A percentile compares a stretch with the other conserved stretches of the same genome.
These are phyloP conservation scores for Tenthredo livida DNA, from an alignment of 2,888 invertebrate species.

Conservation along the genomic window DNA sequence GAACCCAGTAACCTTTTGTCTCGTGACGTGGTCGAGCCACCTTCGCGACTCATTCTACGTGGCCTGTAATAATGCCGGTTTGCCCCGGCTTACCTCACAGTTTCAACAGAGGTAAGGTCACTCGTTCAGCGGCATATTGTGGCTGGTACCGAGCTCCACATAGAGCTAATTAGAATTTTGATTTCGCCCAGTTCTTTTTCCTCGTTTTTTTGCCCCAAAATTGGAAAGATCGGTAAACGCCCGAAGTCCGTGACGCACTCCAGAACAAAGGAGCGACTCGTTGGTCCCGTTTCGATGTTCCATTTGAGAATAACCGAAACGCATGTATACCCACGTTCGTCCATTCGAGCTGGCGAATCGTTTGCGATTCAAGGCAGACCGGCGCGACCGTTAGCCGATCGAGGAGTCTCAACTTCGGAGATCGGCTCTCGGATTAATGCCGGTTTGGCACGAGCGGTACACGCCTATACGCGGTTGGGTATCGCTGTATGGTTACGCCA, in stretches of 20 bases:
- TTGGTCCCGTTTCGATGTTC: constrained; percentile 28
- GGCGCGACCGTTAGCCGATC: constrained; percentile 44
- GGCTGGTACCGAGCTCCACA: background rate
- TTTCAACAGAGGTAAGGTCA: constrained; percentile 17
- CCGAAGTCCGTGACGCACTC: background rate
- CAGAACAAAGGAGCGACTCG: background rate
- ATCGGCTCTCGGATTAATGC: background rate
- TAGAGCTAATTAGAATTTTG: background rate
- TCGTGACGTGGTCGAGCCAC: constrained; percentile 39
- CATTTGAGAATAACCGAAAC: constrained; percentile 20
- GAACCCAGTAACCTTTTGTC: constrained; percentile 74
- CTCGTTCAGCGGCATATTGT: background rate
- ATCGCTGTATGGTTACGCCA: constrained; percentile 59
- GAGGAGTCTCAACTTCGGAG: constrained; percentile 38
- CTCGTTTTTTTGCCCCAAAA: background rate
- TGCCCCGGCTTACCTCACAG: constrained; percentile 16
- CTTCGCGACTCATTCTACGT: constrained; percentile 26
- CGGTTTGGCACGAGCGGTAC: background rate
- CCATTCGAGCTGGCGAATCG: background rate
- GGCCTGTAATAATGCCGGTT: constrained; percentile 16
- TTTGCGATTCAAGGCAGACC: constrained; percentile 49
- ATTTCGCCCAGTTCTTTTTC: background rate
- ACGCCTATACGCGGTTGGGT: constrained; percentile 31
- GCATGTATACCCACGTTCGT: background rate
- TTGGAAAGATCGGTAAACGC: background rate